These are phyloP conservation scores for Enteromius anoplus DNA, from an alignment of 2,797 vertebrate genomes.

Conservation along the genomic window DNA sequence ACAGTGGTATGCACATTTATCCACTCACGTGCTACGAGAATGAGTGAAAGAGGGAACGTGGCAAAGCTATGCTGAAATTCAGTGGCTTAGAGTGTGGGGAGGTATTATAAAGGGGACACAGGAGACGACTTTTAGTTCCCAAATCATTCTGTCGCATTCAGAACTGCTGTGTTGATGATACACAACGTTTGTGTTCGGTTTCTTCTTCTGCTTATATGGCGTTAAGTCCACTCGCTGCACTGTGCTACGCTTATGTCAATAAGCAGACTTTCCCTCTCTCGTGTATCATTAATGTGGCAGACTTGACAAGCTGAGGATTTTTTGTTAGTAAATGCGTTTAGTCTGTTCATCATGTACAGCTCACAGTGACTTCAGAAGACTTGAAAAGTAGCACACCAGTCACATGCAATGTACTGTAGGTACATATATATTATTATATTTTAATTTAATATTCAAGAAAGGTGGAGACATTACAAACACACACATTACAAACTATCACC, in stretches of 20 bases:
- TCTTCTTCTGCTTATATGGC: conserved; percentile 17
- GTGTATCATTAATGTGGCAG: not conserved
- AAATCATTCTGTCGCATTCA: not conserved
- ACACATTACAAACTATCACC: too few relatives aligned
- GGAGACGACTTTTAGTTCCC: not conserved
- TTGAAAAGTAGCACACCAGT: not conserved
- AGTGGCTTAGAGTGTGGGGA: not conserved
- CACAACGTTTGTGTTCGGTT: not conserved
- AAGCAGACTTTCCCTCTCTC: not conserved
- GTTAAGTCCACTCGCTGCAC: conserved; percentile 17
- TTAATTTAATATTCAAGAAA: too few relatives aligned
- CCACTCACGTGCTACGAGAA: conserved; percentile 29
- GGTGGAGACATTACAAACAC: not conserved
- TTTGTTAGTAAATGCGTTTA: not conserved
- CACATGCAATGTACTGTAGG: not conserved
- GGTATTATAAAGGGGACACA: not conserved
- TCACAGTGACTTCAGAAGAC: not conserved
- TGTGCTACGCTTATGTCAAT: conserved; percentile 9
- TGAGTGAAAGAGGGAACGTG: not conserved
- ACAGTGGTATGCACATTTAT: conserved; percentile 23
- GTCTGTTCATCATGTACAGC: not conserved
- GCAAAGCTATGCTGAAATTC: not conserved
- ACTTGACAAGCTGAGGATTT: not conserved
- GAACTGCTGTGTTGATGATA: not conserved
- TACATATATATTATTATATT: too few relatives aligned